Percentiles rank a stretch among this genome's conserved stretches.
Conservation (phyloP, 2,113 vertebrate genomes). For the Oncorhynchus masou region DNA sequence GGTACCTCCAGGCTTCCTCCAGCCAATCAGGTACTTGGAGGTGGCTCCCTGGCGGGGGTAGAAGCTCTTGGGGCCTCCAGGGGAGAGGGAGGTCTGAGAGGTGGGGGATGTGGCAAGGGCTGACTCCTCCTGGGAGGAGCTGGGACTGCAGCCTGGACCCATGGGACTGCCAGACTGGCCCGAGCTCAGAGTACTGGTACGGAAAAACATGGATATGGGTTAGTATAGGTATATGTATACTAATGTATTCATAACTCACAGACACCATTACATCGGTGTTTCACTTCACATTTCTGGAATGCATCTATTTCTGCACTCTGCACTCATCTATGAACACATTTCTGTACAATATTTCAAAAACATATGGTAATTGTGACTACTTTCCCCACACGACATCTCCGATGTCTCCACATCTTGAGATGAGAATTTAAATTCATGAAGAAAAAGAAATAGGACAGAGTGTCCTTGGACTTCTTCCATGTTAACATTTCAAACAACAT, state of each 20-base stretch:
- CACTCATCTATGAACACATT: no score
- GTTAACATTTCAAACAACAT: slow-evolving; percentile 27
- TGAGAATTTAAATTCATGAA: no score
- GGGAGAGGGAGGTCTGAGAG: slow-evolving; percentile 81
- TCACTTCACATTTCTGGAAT: no score
- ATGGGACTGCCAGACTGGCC: slow-evolving; percentile 78
- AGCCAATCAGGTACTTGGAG: slow-evolving; percentile 97
- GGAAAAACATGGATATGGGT: background rate
- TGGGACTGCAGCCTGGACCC: slow-evolving; percentile 59
- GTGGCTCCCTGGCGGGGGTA: slow-evolving; percentile 97
- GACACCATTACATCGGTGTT: no score
- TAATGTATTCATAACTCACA: no score
- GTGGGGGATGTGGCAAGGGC: slow-evolving; percentile 77
- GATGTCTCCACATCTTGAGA: slow-evolving; percentile 6
- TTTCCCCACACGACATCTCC: slow-evolving; percentile 5
- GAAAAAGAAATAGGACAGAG: slow-evolving; percentile 31
- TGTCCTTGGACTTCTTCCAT: slow-evolving; percentile 42
- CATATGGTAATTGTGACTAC: background rate
- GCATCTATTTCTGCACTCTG: no score
- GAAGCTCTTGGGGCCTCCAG: slow-evolving; percentile 86
- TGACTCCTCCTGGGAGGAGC: slow-evolving; percentile 86
- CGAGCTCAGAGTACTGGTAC: slow-evolving; percentile 75
- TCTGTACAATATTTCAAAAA: background rate
- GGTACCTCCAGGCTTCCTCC: slow-evolving; percentile 97
- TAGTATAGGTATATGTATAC: no score